Evolutionary conservation across 2,113 vertebrate species (phyloP).

Genomic region (Cynoglossus semilaevis): DNA sequence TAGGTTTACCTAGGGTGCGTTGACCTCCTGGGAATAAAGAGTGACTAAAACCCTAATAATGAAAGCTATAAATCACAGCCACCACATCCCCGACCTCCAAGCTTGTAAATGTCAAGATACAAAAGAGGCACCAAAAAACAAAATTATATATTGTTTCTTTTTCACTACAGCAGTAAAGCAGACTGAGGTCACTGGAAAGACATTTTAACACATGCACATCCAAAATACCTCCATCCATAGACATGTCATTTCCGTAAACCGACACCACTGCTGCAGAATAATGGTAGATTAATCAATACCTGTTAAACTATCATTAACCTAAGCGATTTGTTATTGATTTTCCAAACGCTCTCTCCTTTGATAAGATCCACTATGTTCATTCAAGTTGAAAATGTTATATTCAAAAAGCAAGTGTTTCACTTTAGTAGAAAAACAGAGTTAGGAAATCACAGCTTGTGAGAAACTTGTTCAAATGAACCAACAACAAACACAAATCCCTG

Average conservation of each 20-base stretch:
- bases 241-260: no score
- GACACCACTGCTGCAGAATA: no score
- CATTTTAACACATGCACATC: no score
- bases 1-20: conserved; percentile 14
- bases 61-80: conserved; percentile 65
- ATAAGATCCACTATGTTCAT: conserved; percentile 4
- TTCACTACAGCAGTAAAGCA: conserved; percentile 22
- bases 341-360: neutral
- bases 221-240: no score
- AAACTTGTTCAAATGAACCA: conserved; percentile 9
- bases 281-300: no score
- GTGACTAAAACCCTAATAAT: conserved; percentile 56
- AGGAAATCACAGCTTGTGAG: conserved; percentile 12
- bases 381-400: neutral
- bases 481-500: conserved; percentile 1
- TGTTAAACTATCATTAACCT: no score
- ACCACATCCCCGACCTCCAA: conserved; percentile 47
- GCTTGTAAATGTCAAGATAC: conserved; percentile 51
- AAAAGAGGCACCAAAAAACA: neutral
- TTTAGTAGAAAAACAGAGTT: no score
- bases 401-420: conserved; percentile 1
- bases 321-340: no score
- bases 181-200: no score
- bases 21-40: conserved; percentile 31
- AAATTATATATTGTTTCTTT: no score